These are phyloP conservation scores for Lepeophtheirus salmonis DNA, from an alignment of 1,140 invertebrate species.

Conservation along the genomic window DNA sequence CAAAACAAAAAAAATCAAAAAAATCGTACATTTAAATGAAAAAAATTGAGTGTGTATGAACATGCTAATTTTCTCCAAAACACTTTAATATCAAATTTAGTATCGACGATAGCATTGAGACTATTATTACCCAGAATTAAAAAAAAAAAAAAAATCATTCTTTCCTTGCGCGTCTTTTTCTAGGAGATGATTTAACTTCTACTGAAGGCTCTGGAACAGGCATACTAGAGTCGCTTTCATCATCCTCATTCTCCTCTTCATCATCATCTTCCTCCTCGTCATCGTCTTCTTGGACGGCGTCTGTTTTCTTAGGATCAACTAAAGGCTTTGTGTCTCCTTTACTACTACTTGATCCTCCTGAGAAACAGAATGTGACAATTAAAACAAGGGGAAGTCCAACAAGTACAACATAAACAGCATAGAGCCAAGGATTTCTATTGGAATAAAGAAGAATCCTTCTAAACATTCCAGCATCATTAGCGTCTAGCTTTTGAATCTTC, in stretches of 20 bases:
- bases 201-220: not conserved
- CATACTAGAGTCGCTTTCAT: too few species aligned
- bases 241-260: slow-evolving; percentile 21
- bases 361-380: slow-evolving; percentile 58
- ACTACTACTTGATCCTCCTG: slow-evolving; percentile 12
- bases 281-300: slow-evolving; percentile 29
- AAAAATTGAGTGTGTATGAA: too few species aligned
- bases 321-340: slow-evolving; percentile 23
- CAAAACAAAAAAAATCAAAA: too few species aligned
- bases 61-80: too few species aligned
- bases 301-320: slow-evolving; percentile 39
- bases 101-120: too few species aligned
- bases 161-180: slow-evolving; percentile 10
- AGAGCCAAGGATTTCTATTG: slow-evolving; percentile 74
- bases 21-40: too few species aligned
- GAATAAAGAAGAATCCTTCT: slow-evolving; percentile 54
- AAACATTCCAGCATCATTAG: slow-evolving; percentile 12
- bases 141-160: too few species aligned
- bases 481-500: slow-evolving; percentile 54
- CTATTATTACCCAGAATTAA: too few species aligned
- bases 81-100: too few species aligned
- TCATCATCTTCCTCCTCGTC: slow-evolving; percentile 26
- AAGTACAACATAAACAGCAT: slow-evolving; percentile 58
- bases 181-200: not conserved
- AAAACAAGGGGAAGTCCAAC: slow-evolving; percentile 55